Base-by-base conservation (phyloP, 2,113 vertebrate species). In the Pycnonotus jocosus region DNA sequence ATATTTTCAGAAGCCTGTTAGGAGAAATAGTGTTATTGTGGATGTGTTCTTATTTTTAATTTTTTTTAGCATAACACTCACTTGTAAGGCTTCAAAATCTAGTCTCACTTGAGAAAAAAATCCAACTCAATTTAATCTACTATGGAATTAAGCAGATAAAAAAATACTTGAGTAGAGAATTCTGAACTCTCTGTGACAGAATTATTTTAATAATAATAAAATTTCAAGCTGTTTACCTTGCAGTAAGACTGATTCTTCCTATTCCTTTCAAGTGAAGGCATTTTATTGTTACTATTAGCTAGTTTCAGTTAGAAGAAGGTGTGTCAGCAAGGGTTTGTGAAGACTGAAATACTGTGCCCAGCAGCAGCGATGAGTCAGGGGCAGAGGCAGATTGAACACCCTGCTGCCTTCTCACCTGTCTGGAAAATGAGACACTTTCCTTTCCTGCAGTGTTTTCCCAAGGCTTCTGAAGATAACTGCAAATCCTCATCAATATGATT, bases 381-480 rank as follows among this genome's bases (percentile, higher is more conserved):
- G 38, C 0, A 9, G 51, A 62, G 51, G 18, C 0, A 1, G 8
- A 30, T 17, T 28, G 57, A 69, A n/a, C 0, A 0, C 14, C 31
- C 23, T 77, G 30, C 72, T 86, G 33, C 47, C 9, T 50, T 27
- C 57, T 92, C 58, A 54, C 25, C 71, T 66, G 9, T 37, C 62
- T 51, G 51, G 31, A 62, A 82, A 61, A 62, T 35, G 25, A 50
- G 81, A 23, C 47, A 38, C 12, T 6, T 84, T 90, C 8, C 11
- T 86, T 71, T 65, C 71, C 60, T 6, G 1, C 42, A 23, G n/a
- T 15, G 19, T 25, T 91, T 25, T 68, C 74, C 31, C 30, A n/a
- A n/a, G 69, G 6, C 30, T 60, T 71, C 73, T 48, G 20, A 31
- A 64, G 40, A 27, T 47, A 74, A 40, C 37, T 33, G 7, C 33